Evolutionary conservation across 2,113 vertebrate genomes (phyloP).

Genomic region (Hystrix brachyura): DNA sequence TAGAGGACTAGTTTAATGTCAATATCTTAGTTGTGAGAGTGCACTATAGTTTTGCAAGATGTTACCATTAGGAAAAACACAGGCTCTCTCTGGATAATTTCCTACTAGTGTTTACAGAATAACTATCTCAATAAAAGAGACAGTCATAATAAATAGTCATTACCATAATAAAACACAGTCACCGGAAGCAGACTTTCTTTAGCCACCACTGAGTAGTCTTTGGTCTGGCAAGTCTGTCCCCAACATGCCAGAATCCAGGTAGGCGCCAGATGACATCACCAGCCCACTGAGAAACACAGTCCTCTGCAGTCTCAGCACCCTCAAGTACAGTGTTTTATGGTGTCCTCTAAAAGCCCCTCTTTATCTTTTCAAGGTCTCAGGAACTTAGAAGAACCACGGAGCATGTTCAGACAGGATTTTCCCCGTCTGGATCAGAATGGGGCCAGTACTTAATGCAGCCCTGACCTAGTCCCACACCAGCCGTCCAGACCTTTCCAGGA

Average conservation of each 20-base stretch:
- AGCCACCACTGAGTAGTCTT: background rate
- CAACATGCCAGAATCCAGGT: background rate
- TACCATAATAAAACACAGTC: background rate
- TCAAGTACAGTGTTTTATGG: background rate
- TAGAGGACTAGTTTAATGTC: background rate
- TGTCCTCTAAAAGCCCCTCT: background rate
- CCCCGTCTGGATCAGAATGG: background rate
- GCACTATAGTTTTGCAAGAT: background rate
- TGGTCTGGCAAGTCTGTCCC: slow-evolving; percentile 11
- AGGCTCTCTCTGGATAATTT: background rate
- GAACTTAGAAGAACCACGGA: background rate
- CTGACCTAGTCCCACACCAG: background rate
- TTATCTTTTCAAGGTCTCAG: slow-evolving; percentile 11
- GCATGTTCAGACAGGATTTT: background rate
- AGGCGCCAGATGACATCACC: background rate
- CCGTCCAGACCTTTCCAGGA: slow-evolving; percentile 37
- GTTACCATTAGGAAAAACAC: background rate
- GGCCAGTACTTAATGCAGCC: background rate
- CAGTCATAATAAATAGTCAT: background rate
- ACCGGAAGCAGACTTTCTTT: background rate
- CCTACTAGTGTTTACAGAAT: background rate
- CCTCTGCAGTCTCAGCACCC: background rate
- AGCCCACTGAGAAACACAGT: background rate
- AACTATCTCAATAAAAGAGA: background rate
- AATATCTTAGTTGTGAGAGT: background rate